Evolutionary conservation across 2,797 vertebrate species (phyloP).

Genomic region (Pelobates cultripes): DNA sequence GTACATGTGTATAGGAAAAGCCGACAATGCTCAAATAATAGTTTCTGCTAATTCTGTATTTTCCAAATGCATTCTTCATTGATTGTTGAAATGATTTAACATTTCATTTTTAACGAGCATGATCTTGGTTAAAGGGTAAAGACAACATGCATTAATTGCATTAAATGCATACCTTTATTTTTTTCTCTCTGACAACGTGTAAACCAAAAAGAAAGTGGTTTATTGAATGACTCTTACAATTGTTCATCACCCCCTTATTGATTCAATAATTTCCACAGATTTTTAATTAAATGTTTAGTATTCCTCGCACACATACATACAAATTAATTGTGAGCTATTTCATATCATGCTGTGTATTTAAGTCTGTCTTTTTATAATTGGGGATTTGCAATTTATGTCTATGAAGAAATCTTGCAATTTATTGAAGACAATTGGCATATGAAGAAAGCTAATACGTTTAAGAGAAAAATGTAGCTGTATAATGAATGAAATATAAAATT

Average conservation of each 20-base stretch:
- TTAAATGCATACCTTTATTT: not conserved
- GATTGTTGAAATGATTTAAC: not conserved
- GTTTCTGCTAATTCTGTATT: too few relatives aligned
- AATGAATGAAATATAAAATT: too few relatives aligned
- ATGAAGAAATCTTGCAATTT: too few relatives aligned
- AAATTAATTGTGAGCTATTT: not conserved
- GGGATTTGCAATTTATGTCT: not conserved
- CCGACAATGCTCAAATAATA: too few relatives aligned
- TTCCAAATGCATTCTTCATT: not conserved
- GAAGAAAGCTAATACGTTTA: too few relatives aligned
- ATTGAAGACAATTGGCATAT: too few relatives aligned
- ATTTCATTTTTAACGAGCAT: not conserved
- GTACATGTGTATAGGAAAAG: too few relatives aligned
- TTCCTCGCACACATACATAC: not conserved
- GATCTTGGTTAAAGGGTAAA: not conserved
- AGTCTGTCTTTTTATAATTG: not conserved
- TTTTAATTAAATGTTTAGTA: conserved; percentile 2
- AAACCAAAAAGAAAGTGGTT: not conserved
- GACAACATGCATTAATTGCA: not conserved
- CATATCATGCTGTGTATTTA: not conserved
- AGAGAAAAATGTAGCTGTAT: too few relatives aligned
- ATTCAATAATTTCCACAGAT: not conserved
- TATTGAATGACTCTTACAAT: conserved; percentile 3
- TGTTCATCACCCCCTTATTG: not conserved
- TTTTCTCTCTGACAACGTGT: not conserved